These are phyloP conservation scores for Caloenas nicobarica DNA, from an alignment of 2,113 vertebrate genomes.

Conservation along the genomic window DNA sequence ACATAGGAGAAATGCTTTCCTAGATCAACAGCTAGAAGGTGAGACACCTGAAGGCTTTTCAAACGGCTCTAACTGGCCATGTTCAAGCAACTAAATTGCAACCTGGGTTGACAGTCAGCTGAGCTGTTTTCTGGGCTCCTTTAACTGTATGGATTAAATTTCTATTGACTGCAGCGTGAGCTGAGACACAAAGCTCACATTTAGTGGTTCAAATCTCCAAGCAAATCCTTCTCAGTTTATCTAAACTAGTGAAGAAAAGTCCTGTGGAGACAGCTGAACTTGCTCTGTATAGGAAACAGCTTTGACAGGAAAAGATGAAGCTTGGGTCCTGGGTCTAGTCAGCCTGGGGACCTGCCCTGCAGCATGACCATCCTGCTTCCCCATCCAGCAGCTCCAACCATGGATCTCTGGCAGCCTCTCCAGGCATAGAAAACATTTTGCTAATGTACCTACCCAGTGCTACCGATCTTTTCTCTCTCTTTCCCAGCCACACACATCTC, in stretches of 20 bases:
- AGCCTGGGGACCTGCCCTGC: not conserved
- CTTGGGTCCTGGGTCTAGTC: not conserved
- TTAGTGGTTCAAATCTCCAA: not conserved
- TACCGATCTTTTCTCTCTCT: not conserved
- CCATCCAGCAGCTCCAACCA: not conserved
- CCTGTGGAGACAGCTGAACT: not conserved
- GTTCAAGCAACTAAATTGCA: not conserved
- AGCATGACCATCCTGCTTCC: rapidly evolving
- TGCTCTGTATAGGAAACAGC: not conserved
- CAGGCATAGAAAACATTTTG: rapidly evolving
- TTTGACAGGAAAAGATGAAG: not conserved
- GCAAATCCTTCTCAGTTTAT: not conserved
- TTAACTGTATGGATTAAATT: not conserved
- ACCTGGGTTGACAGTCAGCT: not conserved
- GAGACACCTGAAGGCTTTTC: not conserved
- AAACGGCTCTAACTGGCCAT: not conserved
- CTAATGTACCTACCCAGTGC: not conserved
- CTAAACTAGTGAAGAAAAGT: not conserved
- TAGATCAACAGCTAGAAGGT: not conserved
- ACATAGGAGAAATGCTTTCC: not conserved
- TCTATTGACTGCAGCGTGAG: not conserved
- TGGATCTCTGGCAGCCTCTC: not conserved
- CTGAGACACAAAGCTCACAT: not conserved
- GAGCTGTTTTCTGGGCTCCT: not conserved
- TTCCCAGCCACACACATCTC: not conserved